A percentile compares a stretch with the other conserved stretches of the same genome.
phyloP scores from a whole-genome alignment of 2,888 invertebrate genomes.

The Himalopsyche anomala region DNA sequence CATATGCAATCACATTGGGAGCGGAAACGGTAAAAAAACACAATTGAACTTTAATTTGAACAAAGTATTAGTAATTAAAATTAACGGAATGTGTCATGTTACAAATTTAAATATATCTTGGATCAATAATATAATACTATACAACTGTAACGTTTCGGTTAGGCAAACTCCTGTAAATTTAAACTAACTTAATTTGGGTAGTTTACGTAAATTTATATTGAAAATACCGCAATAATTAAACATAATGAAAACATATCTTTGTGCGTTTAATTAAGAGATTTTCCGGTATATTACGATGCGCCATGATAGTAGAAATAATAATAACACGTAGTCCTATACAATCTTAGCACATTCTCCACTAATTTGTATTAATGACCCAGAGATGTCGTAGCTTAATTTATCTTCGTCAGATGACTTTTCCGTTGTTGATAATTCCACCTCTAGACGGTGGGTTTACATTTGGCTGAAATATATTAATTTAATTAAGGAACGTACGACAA shows the following conservation, averaged over 20 bases:
- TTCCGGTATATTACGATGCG: not conserved
- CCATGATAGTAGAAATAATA: not conserved
- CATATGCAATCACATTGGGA: no score
- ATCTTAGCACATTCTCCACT: constrained; percentile 9
- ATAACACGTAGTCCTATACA: not conserved
- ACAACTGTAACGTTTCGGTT: no score
- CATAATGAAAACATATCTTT: constrained; percentile 13
- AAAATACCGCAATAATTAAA: constrained; percentile 8
- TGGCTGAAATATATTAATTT: not conserved
- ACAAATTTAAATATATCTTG: no score
- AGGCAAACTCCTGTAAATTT: no score
- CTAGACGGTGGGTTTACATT: not conserved
- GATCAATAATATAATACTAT: no score
- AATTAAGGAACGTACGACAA: no score
- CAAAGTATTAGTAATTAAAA: no score
- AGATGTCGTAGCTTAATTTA: constrained; percentile 25
- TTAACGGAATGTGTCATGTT: no score
- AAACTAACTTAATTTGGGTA: no score
- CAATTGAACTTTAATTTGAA: no score
- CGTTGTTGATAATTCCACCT: not conserved
- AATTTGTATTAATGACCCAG: constrained; percentile 26
- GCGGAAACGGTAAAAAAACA: no score
- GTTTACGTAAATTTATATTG: not conserved
- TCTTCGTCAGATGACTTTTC: constrained; percentile 12
- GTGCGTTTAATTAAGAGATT: constrained; percentile 25